Percentiles rank a stretch among this genome's conserved stretches.
phyloP scores from a whole-genome alignment of 2,113 vertebrate genomes.

The Antennarius striatus region DNA sequence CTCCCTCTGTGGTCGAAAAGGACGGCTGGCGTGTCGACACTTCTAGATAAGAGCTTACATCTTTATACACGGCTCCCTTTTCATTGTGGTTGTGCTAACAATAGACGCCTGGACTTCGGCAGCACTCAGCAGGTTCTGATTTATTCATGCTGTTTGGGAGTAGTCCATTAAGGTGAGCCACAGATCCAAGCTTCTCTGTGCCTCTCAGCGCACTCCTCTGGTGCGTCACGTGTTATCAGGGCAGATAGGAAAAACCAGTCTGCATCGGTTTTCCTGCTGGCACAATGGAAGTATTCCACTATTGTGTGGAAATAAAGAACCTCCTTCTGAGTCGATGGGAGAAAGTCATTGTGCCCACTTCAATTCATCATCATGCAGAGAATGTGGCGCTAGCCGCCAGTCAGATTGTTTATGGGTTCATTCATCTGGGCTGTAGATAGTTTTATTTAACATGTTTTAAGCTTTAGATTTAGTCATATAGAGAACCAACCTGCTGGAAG shows the following conservation, averaged over 20 bases:
- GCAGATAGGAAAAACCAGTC: constrained; percentile 39
- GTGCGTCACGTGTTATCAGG: not conserved
- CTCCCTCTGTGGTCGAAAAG: constrained; percentile 3
- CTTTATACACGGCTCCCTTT: constrained; percentile 16
- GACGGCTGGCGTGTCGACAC: not conserved
- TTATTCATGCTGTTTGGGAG: constrained; percentile 56
- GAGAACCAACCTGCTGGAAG: constrained; percentile 91
- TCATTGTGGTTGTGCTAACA: constrained; percentile 26
- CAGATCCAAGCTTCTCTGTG: constrained; percentile 16
- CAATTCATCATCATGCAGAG: constrained; percentile 29
- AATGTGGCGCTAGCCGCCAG: not conserved
- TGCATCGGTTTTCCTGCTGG: constrained; percentile 25
- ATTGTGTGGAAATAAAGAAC: not conserved
- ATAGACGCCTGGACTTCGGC: constrained; percentile 27
- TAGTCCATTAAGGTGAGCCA: constrained; percentile 31
- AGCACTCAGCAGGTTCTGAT: constrained; percentile 57
- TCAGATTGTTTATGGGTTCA: not conserved
- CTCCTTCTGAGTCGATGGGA: constrained; percentile 21
- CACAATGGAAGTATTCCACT: constrained; percentile 45
- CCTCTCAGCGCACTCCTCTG: constrained; percentile 8
- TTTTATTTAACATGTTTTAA: not conserved
- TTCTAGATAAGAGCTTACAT: constrained; percentile 15
- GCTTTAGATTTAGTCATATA: not conserved
- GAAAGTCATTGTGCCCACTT: constrained; percentile 38
- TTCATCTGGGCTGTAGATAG: not conserved